These are phyloP conservation scores for Pogoniulus pusillus DNA, from an alignment of 2,797 vertebrate genomes.

Conservation along the genomic window DNA sequence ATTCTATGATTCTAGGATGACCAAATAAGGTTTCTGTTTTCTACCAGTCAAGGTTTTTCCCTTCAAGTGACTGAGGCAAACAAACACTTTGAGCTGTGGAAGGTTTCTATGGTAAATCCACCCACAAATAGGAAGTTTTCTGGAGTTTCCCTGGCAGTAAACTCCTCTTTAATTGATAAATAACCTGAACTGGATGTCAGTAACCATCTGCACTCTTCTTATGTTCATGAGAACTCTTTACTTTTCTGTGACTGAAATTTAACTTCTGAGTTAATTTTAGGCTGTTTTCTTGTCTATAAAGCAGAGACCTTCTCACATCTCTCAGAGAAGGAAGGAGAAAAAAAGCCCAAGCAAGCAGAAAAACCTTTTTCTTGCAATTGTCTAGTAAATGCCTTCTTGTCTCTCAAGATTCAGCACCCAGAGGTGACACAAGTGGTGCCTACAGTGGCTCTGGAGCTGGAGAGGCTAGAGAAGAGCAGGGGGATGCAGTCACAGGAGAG, in stretches of 20 bases:
- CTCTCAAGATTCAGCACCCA: neutral
- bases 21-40: neutral
- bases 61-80: neutral
- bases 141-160: neutral
- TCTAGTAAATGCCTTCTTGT: slow-evolving; percentile 11
- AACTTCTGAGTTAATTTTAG: neutral
- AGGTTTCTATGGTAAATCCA: neutral
- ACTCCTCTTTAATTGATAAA: neutral
- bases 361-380: neutral
- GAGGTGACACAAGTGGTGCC: neutral
- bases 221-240: neutral
- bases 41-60: neutral
- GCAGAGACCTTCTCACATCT: slow-evolving; percentile 39
- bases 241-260: neutral
- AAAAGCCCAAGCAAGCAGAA: too few relatives aligned
- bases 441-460: neutral
- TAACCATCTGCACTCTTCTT: neutral
- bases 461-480: neutral
- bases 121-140: neutral
- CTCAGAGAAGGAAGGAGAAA: neutral
- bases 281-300: neutral
- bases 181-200: neutral
- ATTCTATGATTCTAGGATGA: too few relatives aligned
- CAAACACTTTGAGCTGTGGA: neutral
- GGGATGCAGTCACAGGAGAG: neutral